phyloP scores from a whole-genome alignment of 30 jellyfish, hydroid and myxozoan genomes.

The Hydractinia symbiolongicarpus region DNA sequence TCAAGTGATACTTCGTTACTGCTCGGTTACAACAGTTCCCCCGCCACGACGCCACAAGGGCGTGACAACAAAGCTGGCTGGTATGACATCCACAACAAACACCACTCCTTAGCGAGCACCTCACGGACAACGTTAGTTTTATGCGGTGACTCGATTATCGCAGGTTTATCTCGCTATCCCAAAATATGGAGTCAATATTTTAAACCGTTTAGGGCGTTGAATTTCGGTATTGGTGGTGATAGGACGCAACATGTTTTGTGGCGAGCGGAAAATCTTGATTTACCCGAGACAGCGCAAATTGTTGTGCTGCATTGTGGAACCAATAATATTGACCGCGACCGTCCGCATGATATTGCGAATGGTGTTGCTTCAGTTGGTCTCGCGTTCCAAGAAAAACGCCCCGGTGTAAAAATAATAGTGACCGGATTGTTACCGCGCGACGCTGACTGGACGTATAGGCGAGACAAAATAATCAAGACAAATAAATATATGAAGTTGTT shows the following conservation, averaged over 20 bases:
- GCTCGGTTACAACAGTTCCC: constrained; percentile 66
- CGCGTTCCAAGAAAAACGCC: constrained; percentile 78
- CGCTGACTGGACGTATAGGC: constrained; percentile 48
- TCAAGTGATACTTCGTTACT: neutral
- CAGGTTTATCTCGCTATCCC: constrained; percentile 83
- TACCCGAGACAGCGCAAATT: constrained; percentile 58
- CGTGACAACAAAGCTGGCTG: constrained; percentile 93
- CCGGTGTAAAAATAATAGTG: constrained; percentile 74
- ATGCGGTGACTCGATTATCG: constrained; percentile 83
- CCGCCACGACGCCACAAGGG: constrained; percentile 81
- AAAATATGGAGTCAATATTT: constrained; percentile 81
- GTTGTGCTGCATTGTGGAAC: constrained; percentile 94
- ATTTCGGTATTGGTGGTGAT: constrained; percentile 97
- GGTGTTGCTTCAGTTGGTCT: constrained; percentile 78
- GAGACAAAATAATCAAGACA: constrained; percentile 63
- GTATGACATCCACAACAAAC: constrained; percentile 80
- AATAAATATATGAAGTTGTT: constrained; percentile 64
- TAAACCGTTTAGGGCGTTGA: constrained; percentile 68
- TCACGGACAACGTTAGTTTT: constrained; percentile 61
- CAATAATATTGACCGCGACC: constrained; percentile 68
- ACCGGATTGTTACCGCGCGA: constrained; percentile 96
- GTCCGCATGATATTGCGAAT: constrained; percentile 70
- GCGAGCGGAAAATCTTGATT: constrained; percentile 85
- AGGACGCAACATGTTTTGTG: constrained; percentile 93
- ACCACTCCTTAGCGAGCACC: constrained; percentile 56